These are phyloP conservation scores for Phengaris arion DNA, from an alignment of 2,888 invertebrate species.

Conservation along the genomic window DNA sequence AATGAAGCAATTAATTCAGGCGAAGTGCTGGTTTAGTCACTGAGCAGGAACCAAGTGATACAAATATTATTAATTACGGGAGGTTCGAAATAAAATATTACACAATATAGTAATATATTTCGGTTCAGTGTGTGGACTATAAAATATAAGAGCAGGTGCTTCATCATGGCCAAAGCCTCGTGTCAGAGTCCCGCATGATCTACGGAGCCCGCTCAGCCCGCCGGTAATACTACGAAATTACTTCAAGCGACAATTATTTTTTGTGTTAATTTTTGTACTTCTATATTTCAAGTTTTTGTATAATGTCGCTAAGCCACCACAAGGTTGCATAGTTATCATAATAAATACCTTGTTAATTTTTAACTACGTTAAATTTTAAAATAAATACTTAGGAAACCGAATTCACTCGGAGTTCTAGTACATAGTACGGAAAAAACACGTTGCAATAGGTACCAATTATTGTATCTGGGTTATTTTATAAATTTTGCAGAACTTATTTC, in stretches of 20 bases:
- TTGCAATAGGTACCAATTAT: too few species aligned
- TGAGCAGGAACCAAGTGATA: background rate
- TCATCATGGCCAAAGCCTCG: constrained; percentile 72
- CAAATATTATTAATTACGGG: background rate
- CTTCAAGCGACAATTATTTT: constrained; percentile 9
- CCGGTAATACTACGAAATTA: constrained; percentile 40
- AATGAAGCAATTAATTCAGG: too few species aligned
- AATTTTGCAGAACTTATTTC: too few species aligned
- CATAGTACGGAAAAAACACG: too few species aligned
- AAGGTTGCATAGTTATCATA: too few species aligned
- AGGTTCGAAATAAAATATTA: constrained; percentile 11
- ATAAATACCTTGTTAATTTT: too few species aligned
- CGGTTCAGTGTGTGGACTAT: constrained; percentile 62
- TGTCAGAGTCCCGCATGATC: constrained; percentile 68
- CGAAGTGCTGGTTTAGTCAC: too few species aligned
- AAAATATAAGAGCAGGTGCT: constrained; percentile 76
- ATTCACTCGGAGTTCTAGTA: too few species aligned
- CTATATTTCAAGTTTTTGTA: background rate
- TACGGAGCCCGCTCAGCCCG: constrained; percentile 62
- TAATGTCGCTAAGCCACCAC: background rate
- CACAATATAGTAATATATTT: constrained; percentile 55
- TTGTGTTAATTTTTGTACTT: background rate
- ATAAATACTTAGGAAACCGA: too few species aligned
- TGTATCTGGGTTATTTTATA: too few species aligned
- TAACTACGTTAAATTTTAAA: too few species aligned